phyloP scores from a whole-genome alignment of 2,797 vertebrate species.

The Falco rusticolus region DNA sequence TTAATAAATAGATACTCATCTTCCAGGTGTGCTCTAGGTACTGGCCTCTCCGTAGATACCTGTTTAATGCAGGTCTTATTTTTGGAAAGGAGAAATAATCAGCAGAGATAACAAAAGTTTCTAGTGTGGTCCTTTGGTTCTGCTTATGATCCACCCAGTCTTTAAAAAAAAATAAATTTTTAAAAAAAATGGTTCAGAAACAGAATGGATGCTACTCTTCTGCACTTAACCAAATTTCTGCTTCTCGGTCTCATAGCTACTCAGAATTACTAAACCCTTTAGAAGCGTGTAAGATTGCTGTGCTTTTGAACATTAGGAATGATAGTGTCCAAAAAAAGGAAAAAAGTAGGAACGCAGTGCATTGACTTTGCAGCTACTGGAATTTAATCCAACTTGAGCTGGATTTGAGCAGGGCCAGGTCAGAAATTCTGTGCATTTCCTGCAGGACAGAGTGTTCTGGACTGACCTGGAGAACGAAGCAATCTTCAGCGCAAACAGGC shows the following conservation, averaged over 20 bases:
- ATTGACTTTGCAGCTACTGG: neutral
- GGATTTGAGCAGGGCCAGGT: neutral
- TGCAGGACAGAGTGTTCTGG: constrained; percentile 95
- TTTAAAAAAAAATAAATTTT: neutral
- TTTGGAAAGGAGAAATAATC: neutral
- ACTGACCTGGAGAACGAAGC: constrained; percentile 95
- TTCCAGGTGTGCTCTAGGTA: neutral
- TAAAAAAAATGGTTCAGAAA: neutral
- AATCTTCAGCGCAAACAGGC: constrained; percentile 92
- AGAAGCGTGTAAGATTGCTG: neutral
- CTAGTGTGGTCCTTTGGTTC: neutral
- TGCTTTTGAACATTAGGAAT: neutral
- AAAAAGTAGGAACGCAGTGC: neutral
- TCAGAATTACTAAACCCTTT: neutral
- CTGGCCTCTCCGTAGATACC: neutral
- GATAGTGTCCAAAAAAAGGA: neutral
- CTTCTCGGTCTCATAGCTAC: neutral
- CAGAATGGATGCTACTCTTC: neutral
- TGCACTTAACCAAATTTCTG: neutral
- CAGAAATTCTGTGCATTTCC: neutral
- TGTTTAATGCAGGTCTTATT: neutral
- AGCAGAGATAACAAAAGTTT: neutral
- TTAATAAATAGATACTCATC: neutral
- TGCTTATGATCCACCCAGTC: neutral
- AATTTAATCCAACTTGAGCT: neutral